Evolutionary conservation across 2,113 vertebrate species (phyloP), one percentile per base, ranked within the genome.

Genomic region (Pholis gunnellus): DNA sequence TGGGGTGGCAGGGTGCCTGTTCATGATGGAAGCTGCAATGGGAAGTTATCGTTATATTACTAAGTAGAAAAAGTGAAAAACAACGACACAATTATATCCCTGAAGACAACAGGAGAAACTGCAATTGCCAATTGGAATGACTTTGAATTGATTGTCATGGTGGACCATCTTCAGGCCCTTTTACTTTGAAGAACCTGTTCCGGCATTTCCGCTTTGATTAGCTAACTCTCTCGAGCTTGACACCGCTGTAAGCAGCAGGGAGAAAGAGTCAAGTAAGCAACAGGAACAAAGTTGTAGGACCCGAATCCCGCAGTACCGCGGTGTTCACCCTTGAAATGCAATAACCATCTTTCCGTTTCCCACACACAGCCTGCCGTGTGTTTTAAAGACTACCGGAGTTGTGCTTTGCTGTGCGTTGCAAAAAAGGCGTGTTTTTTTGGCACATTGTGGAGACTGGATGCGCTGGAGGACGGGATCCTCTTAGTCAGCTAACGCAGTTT

Each of bases 281-380:
- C 91, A 92, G 93, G 92, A 94, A 93, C 92, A 94, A 95, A 95
- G 93, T 95, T 95, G 90, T 76, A 90, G 85, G 84, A 90, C 87
- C 46, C 70, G 82, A 66, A 75, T 81, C 27, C 78, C 59, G 54
- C 74, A 44, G 63, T 57, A 25, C 54, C 46, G 79, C 77, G 54
- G 68, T 36, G 73, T 65, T 54, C 80, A 79, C 6, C 69, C 74
- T 64, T 78, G 67, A 87, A 86, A 87, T 79, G 84, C 40, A 81
- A 71, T 22, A 84, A 78, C 61, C 78, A 66, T 40, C 31, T 66
- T 4, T 18, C 34, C n/a, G 71, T 77, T 61, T 64, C 44, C 40
- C 36, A 44, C 75, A 63, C 56, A 61, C 73, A 74, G 15, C 9
- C 57, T 15, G 11, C 64, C n/a, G 59, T 36, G 25, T 63, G 27